Evolutionary conservation across 2,888 invertebrate genomes (phyloP), one percentile per base, ranked within the genome.

Genomic region (Rhagonycha fulva): DNA sequence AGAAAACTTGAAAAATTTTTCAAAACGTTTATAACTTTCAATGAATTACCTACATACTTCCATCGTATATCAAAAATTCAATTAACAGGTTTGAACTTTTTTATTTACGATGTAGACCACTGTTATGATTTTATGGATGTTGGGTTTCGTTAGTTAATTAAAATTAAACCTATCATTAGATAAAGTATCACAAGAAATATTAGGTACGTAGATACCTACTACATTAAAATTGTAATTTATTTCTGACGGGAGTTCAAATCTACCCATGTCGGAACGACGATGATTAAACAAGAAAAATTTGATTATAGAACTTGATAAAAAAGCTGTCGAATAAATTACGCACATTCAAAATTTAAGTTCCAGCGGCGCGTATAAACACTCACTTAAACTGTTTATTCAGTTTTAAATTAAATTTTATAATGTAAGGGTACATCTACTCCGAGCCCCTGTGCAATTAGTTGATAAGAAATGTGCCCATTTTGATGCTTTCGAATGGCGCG

Each of bases 391-490:
- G 66, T 76, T 76, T 76, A 76, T 70, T n/a, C 30, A 74, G 67
- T 74, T 73, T 74, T 76, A 74, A 76, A 74, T 76, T 76, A 76
- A 62, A 68, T 71, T 76, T 76, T 73, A 74, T 67, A 62, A 67
- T 71, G 63, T 32, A 12, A 69, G 72, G 47, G 62, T 19, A 28
- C 11, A 70, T 60, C 23, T 71, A 62, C 73, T 75, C 72, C 69
- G 72, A 74, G 67, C 69, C 69, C 68, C 62, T 60, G 72, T 80
- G 78, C 76, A 80, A 80, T 80, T 73, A 76, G 78, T 77, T 77
- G 80, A 80, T 80, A 80, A 77, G 74, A 72, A 78, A 75, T 60
- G 68, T 77, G 76, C 74, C 68, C 72, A 74, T 78, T 76, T 74
- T 78, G 74, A n/a, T n/a, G n/a, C n/a, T 72, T 75, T 76, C 60